Percentiles rank a stretch among this genome's conserved stretches.
Evolutionary conservation across 2,113 vertebrate genomes (phyloP).

Genomic region (Cryptomyrus ogoouensis): DNA sequence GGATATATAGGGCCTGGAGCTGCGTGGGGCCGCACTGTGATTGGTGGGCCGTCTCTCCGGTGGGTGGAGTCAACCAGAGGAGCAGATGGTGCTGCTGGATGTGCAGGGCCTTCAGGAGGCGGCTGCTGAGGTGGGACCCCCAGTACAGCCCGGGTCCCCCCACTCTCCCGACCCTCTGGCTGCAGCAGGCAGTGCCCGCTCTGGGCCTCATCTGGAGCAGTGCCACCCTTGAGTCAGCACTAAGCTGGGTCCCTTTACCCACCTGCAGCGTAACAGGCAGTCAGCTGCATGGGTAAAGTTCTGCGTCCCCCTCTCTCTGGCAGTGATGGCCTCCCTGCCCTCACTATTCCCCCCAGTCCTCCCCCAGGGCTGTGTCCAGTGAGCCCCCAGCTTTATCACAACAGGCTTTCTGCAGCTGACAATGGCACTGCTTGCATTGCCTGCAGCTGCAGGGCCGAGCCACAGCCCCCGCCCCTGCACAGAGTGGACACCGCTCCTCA

Average conservation of each 20-base stretch:
- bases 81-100: constrained; percentile 81
- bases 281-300: constrained; percentile 9
- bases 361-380: constrained; percentile 7
- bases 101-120: constrained; percentile 22
- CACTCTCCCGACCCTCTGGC: not conserved
- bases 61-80: constrained; percentile 66
- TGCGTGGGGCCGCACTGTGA: constrained; percentile 43
- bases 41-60: constrained; percentile 67
- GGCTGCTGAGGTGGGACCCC: constrained; percentile 66
- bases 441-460: not conserved
- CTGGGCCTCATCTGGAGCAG: constrained; percentile 25
- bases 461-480: not conserved
- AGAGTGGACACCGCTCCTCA: not conserved
- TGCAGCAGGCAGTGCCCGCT: not conserved
- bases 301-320: not conserved
- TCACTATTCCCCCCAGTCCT: constrained; percentile 10
- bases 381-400: not conserved
- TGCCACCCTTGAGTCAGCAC: constrained; percentile 25
- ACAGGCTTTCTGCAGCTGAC: not conserved
- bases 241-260: not conserved
- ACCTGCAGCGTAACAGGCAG: not conserved
- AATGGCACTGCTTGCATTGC: not conserved
- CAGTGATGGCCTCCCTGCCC: not conserved
- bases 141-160: not conserved
- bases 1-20: constrained; percentile 78